Evolutionary conservation across 2,113 vertebrate species (phyloP), one percentile per base, ranked within the genome.

Genomic region (Phylloscopus whistleri): DNA sequence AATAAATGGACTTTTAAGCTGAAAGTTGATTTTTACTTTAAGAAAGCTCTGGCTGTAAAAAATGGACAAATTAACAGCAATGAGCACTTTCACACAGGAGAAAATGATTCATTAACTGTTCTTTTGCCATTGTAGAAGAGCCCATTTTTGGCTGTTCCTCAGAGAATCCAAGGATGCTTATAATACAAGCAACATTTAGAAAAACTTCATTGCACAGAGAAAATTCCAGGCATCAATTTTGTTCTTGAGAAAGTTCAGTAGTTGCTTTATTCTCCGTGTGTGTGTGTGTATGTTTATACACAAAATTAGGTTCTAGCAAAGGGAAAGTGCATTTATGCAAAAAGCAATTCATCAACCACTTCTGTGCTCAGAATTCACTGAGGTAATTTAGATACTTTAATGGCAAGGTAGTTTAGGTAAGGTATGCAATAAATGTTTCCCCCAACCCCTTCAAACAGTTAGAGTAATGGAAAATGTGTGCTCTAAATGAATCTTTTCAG

Each of bases 321-420:
- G 86, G 95, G 95, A 98, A 98, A 97, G 98, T 97, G 94, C 97
- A 97, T 98, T 98, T 98, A 98, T 98, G 98, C 98, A 98, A 98
- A 96, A 98, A 98, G 98, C 97, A 98, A 98, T 98, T 98, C 96
- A 98, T 98, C 98, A 98, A 97, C 97, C 96, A 97, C 98, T 98
- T 98, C 98, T 98, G 98, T 97, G 98, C 98, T 97, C 96, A 97
- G 97, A 98, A 98, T 97, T 98, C 98, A 98, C 98, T 87, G 89
- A 98, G 98, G 98, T 98, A 98, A 98, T 98, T 98, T 98, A 98
- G 98, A 97, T 97, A 96, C 95, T 98, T 98, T 98, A 98, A 98
- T 98, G 97, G 98, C 94, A 98, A 98, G 97, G 98, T 98, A 98
- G 97, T 97, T 98, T 98, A 97, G 98, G 96, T 97, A 97, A 95